Base-by-base conservation (phyloP, 2,888 invertebrate species). In the Fissipunctia ypsillon region DNA sequence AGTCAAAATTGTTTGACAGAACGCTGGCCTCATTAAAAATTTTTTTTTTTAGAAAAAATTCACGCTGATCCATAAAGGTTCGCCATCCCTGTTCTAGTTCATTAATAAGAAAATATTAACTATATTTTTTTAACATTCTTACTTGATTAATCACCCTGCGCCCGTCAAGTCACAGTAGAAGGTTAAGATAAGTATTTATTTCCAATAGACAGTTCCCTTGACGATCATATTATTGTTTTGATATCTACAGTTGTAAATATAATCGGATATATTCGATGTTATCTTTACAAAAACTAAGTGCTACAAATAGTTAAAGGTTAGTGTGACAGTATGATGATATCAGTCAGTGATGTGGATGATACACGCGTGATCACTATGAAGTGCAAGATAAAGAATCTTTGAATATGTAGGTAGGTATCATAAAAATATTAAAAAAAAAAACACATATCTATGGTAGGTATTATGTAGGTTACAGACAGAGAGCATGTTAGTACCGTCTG, bases 261-360 rank as follows among this genome's bases (percentile, higher is more conserved):
- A 66, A 69, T 83, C 73, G 50, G 63, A 66, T 64, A 54, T 50
- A 43, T 68, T 28, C 10, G 6, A 43, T 16, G 41, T 80, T 80
- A 84, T 84, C 75, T 38, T 22, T 31, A 31, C 25, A 48, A 56
- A 77, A 76, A 45, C 50, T 19, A 41, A 41, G 45, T 56, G 45
- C 25, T 70, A 75, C 31, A 74, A 74, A 78, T 59, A 64, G 38
- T 63, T 60, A 68, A 50, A 78, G 70, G 57, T 77, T 66, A 78
- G 19, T 50, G 61, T 73, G 84, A 68, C 68, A 74, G 22, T 48
- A 57, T 69, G 56, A 28, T 70, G 80, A 74, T 75, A 66, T n/a
- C 68, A 38, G 25, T 43, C 4, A n/a, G 45, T 78, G n/a, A 38
- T 66, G 54, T 66, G 75, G 48, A 71, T 84, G 74, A 65, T 74